These are phyloP conservation scores for Coranthus polyacanthus DNA, from an alignment of 2,797 vertebrate species.

Conservation along the genomic window DNA sequence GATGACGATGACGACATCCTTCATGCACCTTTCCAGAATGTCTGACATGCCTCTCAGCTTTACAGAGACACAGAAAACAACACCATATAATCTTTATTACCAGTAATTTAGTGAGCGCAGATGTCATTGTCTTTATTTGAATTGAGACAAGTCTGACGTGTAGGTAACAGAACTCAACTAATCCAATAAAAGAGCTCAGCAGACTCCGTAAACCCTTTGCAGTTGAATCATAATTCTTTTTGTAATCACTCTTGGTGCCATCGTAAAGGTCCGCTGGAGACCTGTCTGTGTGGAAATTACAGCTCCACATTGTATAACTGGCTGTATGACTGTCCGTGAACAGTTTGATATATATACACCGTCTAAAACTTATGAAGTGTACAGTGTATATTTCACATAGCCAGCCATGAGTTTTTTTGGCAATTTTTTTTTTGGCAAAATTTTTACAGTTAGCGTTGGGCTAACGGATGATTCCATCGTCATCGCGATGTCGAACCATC, in stretches of 20 bases:
- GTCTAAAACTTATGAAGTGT: too few relatives aligned
- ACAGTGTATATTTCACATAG: too few relatives aligned
- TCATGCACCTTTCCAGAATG: background rate
- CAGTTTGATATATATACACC: too few relatives aligned
- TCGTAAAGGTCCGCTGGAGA: constrained; percentile 18
- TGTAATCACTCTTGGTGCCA: constrained; percentile 19
- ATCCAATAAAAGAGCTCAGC: constrained; percentile 34
- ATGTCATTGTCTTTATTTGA: constrained; percentile 23
- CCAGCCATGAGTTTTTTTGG: too few relatives aligned
- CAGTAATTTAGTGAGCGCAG: background rate
- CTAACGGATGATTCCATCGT: too few relatives aligned
- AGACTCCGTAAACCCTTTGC: constrained; percentile 17
- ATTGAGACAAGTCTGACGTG: constrained; percentile 4
- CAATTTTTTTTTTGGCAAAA: too few relatives aligned
- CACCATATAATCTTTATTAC: constrained; percentile 6
- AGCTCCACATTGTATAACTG: constrained; percentile 1
- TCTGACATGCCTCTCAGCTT: background rate
- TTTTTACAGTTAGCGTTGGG: too few relatives aligned
- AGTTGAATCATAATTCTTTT: constrained; percentile 29
- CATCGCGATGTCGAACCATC: too few relatives aligned
- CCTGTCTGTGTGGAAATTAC: constrained; percentile 9
- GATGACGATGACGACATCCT: background rate
- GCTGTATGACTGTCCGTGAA: too few relatives aligned
- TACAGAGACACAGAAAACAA: constrained; percentile 2
- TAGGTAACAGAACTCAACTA: constrained; percentile 22